Percentiles rank a stretch among this genome's conserved stretches.
These are phyloP conservation scores for Gasterosteus aculeatus DNA, from an alignment of 2,113 vertebrate species.

Conservation along the genomic window DNA sequence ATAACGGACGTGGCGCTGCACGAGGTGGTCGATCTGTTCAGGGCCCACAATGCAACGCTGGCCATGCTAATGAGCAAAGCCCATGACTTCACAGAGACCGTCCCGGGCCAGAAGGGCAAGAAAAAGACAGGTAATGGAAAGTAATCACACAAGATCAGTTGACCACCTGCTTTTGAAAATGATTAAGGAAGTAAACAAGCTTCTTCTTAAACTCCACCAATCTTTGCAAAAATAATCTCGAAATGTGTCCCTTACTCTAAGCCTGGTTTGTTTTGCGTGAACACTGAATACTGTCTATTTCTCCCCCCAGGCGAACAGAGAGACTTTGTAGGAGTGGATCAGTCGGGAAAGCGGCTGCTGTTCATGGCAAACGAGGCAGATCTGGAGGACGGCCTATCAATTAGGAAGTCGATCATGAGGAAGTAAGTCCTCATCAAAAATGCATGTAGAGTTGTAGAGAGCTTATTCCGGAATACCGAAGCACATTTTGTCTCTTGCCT, in stretches of 20 bases:
- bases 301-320: slow-evolving; percentile 91
- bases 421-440: slow-evolving; percentile 84
- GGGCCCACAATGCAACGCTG: slow-evolving; percentile 92
- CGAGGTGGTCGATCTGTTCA: slow-evolving; percentile 96
- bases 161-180: background rate
- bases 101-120: slow-evolving; percentile 96
- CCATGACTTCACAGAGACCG: slow-evolving; percentile 87
- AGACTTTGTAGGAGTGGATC: slow-evolving; percentile 96
- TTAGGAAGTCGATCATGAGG: slow-evolving; percentile 93
- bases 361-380: slow-evolving; percentile 99
- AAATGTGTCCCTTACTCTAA: background rate
- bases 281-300: slow-evolving; percentile 12
- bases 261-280: slow-evolving; percentile 46
- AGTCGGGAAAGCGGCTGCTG: slow-evolving; percentile 91
- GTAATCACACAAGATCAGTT: background rate
- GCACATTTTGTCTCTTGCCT: background rate
- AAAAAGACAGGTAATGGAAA: slow-evolving; percentile 88
- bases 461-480: background rate
- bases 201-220: background rate
- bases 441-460: background rate
- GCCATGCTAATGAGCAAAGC: slow-evolving; percentile 96
- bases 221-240: background rate
- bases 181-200: background rate
- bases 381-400: slow-evolving; percentile 92
- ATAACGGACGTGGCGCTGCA: slow-evolving; percentile 95